A percentile compares a stretch with the other conserved stretches of the same genome.
phyloP scores from a whole-genome alignment of 1,140 invertebrate species.

The Brachionus paranguensis region DNA sequence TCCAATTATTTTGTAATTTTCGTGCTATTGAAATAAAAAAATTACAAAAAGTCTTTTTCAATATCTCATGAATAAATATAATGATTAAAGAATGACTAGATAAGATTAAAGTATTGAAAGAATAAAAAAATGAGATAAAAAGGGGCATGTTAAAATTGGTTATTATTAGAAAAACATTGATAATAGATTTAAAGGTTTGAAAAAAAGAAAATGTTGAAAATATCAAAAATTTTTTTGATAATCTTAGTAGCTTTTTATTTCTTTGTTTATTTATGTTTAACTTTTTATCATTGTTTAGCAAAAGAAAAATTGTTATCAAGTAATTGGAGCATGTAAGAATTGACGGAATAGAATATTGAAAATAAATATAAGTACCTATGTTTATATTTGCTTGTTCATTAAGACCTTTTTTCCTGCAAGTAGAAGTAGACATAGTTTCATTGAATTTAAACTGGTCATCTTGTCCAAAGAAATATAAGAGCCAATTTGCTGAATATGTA shows the following conservation, averaged over 20 bases:
- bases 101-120: neutral
- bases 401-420: neutral
- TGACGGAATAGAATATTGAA: neutral
- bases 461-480: neutral
- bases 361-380: neutral
- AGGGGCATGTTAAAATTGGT: neutral
- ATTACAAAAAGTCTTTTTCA: neutral
- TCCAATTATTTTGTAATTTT: no score
- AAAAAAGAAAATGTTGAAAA: neutral
- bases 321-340: neutral
- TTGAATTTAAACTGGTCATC: neutral
- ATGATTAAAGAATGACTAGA: neutral
- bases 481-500: neutral
- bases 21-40: no score
- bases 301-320: neutral
- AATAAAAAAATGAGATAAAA: neutral
- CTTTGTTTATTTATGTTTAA: neutral
- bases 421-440: neutral
- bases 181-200: neutral
- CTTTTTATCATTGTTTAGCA: neutral
- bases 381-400: neutral
- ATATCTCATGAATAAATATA: neutral
- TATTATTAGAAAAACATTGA: neutral
- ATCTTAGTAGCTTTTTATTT: neutral
- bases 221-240: neutral